phyloP scores from a whole-genome alignment of 2,888 invertebrate genomes.

The Cheilosia urbana region DNA sequence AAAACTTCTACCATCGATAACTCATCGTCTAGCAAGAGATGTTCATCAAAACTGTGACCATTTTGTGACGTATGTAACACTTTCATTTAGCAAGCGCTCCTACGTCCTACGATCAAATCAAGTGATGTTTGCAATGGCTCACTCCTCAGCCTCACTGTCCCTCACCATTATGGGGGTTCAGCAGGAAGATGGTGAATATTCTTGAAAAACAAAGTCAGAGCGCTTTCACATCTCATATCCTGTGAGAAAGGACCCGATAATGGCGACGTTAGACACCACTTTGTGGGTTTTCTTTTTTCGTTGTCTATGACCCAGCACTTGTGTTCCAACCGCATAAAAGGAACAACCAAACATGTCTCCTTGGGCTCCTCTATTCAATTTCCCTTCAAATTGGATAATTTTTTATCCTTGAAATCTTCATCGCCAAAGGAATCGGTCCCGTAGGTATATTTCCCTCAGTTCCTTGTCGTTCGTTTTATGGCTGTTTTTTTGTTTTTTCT shows the following conservation, averaged over 20 bases:
- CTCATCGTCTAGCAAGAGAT: no score
- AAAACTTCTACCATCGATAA: no score
- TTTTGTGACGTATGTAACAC: no score
- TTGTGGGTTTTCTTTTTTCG: constrained; percentile 1
- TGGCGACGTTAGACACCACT: constrained; percentile 4
- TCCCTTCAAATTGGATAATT: constrained; percentile 73
- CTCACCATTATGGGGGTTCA: no score
- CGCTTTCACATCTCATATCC: neutral
- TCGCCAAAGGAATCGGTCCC: constrained; percentile 59
- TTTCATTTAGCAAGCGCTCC: no score
- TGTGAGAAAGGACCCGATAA: constrained; percentile 3
- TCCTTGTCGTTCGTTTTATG: neutral
- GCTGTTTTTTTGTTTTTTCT: constrained; percentile 1
- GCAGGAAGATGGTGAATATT: neutral
- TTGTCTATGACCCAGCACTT: neutral
- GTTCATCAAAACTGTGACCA: no score
- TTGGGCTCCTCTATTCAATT: constrained; percentile 69
- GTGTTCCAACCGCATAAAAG: constrained; percentile 19
- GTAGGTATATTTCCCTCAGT: constrained; percentile 45
- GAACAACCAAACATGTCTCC: constrained; percentile 36
- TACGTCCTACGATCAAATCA: no score
- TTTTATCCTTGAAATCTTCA: constrained; percentile 71
- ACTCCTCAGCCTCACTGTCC: no score
- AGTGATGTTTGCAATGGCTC: no score
- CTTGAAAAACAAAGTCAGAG: neutral